Percentiles rank a stretch among this genome's conserved stretches.
Evolutionary conservation across 2,888 invertebrate species (phyloP).

Genomic region (Sycophila texana): DNA sequence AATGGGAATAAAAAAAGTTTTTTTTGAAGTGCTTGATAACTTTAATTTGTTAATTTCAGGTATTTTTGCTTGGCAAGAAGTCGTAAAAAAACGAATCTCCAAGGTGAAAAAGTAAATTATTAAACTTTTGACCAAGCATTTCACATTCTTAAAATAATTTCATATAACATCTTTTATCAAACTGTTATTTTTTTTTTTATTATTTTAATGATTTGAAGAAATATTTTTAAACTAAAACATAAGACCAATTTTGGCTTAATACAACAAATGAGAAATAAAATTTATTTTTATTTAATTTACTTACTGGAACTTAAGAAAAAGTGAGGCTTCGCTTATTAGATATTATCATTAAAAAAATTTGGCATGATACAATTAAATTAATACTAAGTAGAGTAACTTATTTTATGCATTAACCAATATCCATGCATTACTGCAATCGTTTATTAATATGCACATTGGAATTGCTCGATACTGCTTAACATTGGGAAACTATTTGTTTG

Average conservation of each 20-base stretch:
- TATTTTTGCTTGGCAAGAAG: slow-evolving; percentile 66
- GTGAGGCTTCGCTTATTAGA: no score
- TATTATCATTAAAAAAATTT: background rate
- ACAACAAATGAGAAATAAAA: no score
- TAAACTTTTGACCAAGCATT: slow-evolving; percentile 42
- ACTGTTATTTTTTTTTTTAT: no score
- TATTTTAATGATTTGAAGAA: no score
- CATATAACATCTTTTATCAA: slow-evolving; percentile 16
- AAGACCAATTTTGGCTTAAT: no score
- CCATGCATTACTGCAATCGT: no score
- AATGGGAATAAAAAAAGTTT: slow-evolving; percentile 20
- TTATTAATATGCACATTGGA: no score
- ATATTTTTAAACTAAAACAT: no score
- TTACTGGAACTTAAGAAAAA: no score
- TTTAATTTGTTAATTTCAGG: slow-evolving; percentile 66
- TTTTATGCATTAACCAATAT: no score
- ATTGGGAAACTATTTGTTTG: slow-evolving; percentile 63
- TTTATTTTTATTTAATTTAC: no score
- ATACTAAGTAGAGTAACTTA: no score
- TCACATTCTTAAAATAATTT: slow-evolving; percentile 40
- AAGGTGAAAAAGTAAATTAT: slow-evolving; percentile 65
- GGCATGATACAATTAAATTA: slow-evolving; percentile 16
- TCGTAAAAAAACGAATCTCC: slow-evolving; percentile 62
- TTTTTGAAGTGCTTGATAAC: slow-evolving; percentile 53
- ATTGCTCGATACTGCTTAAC: slow-evolving; percentile 64